A percentile compares a stretch with the other conserved stretches of the same genome.
These are phyloP conservation scores for Mandrillus leucophaeus DNA, from an alignment of 2,113 vertebrate genomes.

Conservation along the genomic window DNA sequence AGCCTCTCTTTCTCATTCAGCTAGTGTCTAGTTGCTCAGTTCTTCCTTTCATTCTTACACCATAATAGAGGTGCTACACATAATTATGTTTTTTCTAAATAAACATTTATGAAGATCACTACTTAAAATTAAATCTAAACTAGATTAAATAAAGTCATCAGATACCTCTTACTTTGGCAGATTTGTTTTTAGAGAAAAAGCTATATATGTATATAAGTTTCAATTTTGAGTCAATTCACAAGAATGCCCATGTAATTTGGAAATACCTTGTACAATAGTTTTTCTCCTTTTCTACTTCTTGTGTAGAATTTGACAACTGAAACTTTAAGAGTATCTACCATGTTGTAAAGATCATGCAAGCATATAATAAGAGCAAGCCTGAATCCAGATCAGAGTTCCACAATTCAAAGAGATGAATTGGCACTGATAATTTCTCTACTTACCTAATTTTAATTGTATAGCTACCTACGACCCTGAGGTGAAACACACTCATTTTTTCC, in stretches of 20 bases:
- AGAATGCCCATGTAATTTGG: neutral
- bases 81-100: neutral
- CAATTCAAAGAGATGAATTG: neutral
- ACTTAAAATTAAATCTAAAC: neutral
- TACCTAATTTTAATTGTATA: neutral
- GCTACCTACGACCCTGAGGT: neutral
- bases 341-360: neutral
- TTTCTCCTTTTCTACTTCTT: neutral
- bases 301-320: neutral
- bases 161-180: neutral
- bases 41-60: neutral
- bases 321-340: neutral
- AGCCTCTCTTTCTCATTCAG: neutral
- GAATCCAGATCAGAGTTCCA: neutral
- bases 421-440: neutral
- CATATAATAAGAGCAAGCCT: neutral
- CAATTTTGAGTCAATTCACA: neutral
- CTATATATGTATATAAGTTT: neutral
- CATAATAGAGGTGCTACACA: neutral
- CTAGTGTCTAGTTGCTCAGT: neutral
- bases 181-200: neutral
- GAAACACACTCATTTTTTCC: rapidly evolving
- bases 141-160: neutral
- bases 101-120: neutral
- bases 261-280: neutral